These are phyloP conservation scores for Butastur rufipennis DNA, from an alignment of 2,113 vertebrate genomes.

Conservation along the genomic window DNA sequence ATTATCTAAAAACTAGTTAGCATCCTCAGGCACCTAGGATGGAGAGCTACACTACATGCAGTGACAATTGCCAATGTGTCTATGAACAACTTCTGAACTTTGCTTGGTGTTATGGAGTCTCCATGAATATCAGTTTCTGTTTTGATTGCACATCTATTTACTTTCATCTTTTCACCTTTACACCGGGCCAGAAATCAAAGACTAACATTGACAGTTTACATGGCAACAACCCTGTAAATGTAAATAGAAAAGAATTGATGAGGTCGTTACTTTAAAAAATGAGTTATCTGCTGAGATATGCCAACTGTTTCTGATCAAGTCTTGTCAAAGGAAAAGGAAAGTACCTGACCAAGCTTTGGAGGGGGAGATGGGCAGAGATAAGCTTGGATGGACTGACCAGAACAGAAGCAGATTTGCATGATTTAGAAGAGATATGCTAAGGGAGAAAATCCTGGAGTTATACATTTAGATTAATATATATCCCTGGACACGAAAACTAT, in stretches of 20 bases:
- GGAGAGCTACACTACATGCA: neutral
- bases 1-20: neutral
- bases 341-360: neutral
- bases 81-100: neutral
- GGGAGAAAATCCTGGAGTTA: neutral
- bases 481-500: neutral
- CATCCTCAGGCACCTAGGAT: neutral
- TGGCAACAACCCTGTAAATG: neutral
- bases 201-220: neutral
- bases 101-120: neutral
- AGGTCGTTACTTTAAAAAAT: neutral
- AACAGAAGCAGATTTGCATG: neutral
- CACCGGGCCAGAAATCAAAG: neutral
- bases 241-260: neutral
- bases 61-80: neutral
- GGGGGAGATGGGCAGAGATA: neutral
- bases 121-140: neutral
- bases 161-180: neutral
- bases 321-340: neutral
- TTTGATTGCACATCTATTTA: neutral
- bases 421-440: neutral
- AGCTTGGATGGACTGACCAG: neutral
- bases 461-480: neutral
- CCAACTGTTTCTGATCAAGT: neutral
- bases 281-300: neutral